Evolutionary conservation across 2,797 vertebrate genomes (phyloP).

Genomic region (Danionella dracula): DNA sequence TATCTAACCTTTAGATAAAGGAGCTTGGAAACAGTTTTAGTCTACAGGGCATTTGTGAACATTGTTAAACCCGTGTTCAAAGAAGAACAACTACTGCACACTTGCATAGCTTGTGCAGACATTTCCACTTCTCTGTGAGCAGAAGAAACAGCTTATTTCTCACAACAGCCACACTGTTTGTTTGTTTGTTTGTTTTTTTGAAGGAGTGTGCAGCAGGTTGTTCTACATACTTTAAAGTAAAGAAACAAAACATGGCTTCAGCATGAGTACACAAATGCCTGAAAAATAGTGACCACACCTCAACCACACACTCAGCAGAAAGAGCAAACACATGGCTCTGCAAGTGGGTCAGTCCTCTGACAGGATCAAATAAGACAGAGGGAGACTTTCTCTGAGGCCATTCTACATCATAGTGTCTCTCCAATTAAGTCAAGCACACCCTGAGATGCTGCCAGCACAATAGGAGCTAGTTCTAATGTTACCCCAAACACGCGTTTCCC

Average conservation of each 20-base stretch:
- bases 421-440: constrained; percentile 34
- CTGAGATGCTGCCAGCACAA: constrained; percentile 7
- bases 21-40: too few relatives aligned
- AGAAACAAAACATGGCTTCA: not conserved
- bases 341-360: constrained; percentile 36
- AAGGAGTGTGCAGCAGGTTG: too few relatives aligned
- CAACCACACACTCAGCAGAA: not conserved
- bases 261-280: not conserved
- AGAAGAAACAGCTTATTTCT: too few relatives aligned
- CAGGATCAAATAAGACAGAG: constrained; percentile 34
- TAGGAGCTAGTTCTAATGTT: not conserved
- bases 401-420: constrained; percentile 30
- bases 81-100: too few relatives aligned
- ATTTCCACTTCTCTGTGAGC: too few relatives aligned
- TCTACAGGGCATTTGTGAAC: too few relatives aligned
- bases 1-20: too few relatives aligned
- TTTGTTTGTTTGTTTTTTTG: too few relatives aligned
- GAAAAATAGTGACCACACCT: not conserved
- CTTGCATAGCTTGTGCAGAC: too few relatives aligned
- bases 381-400: constrained; percentile 27
- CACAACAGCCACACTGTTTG: too few relatives aligned
- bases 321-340: constrained; percentile 15
- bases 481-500: not conserved
- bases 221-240: too few relatives aligned
- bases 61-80: too few relatives aligned